These are phyloP conservation scores for Philaethria dido DNA, from an alignment of 2,888 invertebrate species.

Conservation along the genomic window DNA sequence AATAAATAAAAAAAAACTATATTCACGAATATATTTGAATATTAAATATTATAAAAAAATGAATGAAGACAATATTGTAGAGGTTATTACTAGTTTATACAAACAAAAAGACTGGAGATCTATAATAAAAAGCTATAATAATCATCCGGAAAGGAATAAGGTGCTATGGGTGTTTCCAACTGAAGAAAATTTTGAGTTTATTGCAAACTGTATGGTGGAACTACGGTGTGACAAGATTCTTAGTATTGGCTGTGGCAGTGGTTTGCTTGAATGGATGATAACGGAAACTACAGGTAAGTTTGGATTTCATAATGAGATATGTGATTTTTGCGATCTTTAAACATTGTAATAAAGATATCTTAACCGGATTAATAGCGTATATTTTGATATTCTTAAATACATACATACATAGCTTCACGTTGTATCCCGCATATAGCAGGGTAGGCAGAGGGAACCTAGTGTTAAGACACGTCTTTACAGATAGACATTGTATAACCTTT, in stretches of 20 bases:
- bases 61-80: constrained; percentile 67
- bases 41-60: constrained; percentile 46
- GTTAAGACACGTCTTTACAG: no score
- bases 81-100: constrained; percentile 65
- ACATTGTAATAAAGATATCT: no score
- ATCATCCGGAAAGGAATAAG: constrained; percentile 79
- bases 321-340: no score
- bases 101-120: constrained; percentile 76
- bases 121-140: constrained; percentile 71
- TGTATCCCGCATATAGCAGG: no score
- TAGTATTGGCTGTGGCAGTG: constrained; percentile 92
- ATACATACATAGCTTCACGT: no score
- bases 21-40: background rate
- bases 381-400: no score
- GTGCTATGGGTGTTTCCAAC: constrained; percentile 91
- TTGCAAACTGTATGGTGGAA: constrained; percentile 73
- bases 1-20: background rate
- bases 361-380: no score
- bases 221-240: constrained; percentile 78
- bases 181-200: constrained; percentile 84
- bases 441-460: no score
- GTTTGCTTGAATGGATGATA: constrained; percentile 92
- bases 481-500: no score
- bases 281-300: constrained; percentile 84
- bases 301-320: no score